Conservation (phyloP, 2,113 vertebrate genomes). For the Telmatochromis sp. region DNA sequence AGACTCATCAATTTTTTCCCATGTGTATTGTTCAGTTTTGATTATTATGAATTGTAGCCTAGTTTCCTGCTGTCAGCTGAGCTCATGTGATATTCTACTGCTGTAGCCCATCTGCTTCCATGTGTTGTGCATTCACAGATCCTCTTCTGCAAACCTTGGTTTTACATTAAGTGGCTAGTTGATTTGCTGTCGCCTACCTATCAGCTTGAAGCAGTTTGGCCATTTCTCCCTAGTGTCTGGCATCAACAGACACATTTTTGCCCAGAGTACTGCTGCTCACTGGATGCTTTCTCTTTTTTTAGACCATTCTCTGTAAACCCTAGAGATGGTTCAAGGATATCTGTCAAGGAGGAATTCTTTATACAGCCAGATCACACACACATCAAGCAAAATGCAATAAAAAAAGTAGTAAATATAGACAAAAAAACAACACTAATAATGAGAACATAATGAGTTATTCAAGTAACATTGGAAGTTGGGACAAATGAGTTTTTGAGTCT, state of each 20-base stretch:
- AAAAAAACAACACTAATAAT: accelerated
- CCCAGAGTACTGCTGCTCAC: neutral
- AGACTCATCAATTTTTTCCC: neutral
- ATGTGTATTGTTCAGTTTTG: neutral
- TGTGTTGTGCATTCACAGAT: neutral
- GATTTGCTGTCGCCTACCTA: neutral
- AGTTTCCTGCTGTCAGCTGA: neutral
- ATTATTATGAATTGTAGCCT: neutral
- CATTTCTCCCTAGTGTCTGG: neutral
- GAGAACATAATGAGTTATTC: neutral
- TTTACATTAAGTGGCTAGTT: neutral
- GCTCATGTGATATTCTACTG: neutral
- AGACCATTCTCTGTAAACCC: neutral
- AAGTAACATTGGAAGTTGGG: neutral
- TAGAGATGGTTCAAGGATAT: neutral
- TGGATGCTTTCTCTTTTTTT: neutral
- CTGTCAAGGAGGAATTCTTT: neutral
- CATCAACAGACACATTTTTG: neutral
- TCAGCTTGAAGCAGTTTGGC: neutral
- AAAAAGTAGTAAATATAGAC: neutral
- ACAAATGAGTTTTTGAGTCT: neutral
- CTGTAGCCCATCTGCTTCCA: neutral
- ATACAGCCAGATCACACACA: neutral
- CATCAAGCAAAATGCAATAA: neutral
- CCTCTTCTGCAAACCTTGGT: neutral